phyloP scores from a whole-genome alignment of 2,888 invertebrate genomes.

The Brachycybe producta region DNA sequence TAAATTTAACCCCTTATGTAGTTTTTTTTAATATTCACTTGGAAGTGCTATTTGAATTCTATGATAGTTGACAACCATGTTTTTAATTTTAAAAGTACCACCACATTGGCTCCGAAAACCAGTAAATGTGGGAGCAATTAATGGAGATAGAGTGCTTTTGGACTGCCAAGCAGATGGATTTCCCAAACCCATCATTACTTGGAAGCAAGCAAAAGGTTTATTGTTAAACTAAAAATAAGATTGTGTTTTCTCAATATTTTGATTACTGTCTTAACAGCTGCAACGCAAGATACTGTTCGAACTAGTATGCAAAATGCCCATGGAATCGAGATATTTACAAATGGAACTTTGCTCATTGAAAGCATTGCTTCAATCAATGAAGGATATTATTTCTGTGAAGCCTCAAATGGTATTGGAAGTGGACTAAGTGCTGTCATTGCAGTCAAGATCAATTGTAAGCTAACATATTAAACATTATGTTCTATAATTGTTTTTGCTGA shows the following conservation, averaged over 20 bases:
- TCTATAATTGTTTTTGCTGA: not conserved
- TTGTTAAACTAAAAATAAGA: too few relatives aligned
- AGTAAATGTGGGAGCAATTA: constrained; percentile 1
- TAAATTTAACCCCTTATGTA: constrained; percentile 19
- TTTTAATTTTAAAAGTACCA: constrained; percentile 13
- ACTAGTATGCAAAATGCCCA: not conserved
- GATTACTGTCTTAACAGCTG: not conserved
- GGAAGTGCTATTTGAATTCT: not conserved
- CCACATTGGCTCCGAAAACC: constrained; percentile 18
- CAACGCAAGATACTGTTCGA: not conserved
- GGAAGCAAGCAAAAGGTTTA: constrained; percentile 18
- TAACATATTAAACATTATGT: not conserved
- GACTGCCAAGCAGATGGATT: constrained; percentile 18
- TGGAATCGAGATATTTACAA: constrained; percentile 5
- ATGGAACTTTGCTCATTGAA: constrained; percentile 9
- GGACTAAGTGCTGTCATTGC: constrained; percentile 86
- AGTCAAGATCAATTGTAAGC: constrained; percentile 77
- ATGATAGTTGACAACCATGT: not conserved
- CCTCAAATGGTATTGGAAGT: constrained; percentile 88
- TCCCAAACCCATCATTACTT: constrained; percentile 16
- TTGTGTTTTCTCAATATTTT: too few relatives aligned
- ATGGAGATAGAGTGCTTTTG: constrained; percentile 13
- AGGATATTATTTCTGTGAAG: constrained; percentile 90
- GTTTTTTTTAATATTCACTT: not conserved
- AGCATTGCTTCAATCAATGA: not conserved